These are phyloP conservation scores for Holacanthella duospinosa DNA, from an alignment of 2,888 invertebrate genomes.

Conservation along the genomic window DNA sequence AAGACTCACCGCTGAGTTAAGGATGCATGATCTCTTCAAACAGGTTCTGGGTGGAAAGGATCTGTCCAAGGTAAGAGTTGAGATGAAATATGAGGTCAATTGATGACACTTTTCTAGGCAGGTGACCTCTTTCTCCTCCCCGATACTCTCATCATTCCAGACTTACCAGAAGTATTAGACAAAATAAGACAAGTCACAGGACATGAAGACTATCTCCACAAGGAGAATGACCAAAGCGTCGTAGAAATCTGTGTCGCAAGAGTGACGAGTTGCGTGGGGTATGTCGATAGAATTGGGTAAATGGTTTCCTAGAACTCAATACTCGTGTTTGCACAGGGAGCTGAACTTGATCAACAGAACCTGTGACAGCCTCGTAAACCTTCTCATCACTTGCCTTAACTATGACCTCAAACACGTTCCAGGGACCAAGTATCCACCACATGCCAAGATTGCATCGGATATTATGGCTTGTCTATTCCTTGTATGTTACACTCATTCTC, in stretches of 20 bases:
- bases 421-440: conserved; percentile 59
- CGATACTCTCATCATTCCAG: conserved; percentile 74
- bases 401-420: conserved; percentile 50
- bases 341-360: conserved; percentile 7
- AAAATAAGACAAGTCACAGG: conserved; percentile 68
- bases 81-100: neutral
- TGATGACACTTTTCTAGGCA: conserved; percentile 48
- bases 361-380: conserved; percentile 55
- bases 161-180: conserved; percentile 56
- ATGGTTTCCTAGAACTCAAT: neutral
- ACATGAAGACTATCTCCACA: conserved; percentile 67
- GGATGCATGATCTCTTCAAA: conserved; percentile 86
- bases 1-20: too few relatives aligned
- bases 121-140: conserved; percentile 82
- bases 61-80: conserved; percentile 55
- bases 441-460: conserved; percentile 92
- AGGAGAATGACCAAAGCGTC: conserved; percentile 85
- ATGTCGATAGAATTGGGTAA: neutral
- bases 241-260: conserved; percentile 89
- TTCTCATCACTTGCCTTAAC: conserved; percentile 76
- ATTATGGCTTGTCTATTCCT: conserved; percentile 87
- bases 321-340: neutral
- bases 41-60: conserved; percentile 82
- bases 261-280: conserved; percentile 55
- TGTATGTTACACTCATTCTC: conserved; percentile 49